Conservation (phyloP, 2,113 vertebrate genomes). For the Pseudorectes ferrugineus region DNA sequence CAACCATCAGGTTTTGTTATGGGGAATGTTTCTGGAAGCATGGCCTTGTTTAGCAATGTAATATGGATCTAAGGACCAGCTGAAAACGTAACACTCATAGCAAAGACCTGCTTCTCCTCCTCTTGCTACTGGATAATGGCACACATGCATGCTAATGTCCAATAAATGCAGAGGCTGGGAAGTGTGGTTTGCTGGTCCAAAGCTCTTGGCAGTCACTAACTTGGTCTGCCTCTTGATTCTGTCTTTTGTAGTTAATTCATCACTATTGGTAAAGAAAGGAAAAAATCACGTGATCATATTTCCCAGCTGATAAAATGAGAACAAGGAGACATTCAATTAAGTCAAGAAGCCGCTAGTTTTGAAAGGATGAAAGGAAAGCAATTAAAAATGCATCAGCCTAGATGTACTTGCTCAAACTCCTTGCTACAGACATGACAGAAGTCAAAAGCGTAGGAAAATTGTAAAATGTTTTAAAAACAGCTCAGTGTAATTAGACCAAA, state of each 20-base stretch:
- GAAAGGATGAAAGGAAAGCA: neutral
- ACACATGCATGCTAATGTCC: rapidly evolving
- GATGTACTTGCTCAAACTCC: neutral
- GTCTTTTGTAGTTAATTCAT: neutral
- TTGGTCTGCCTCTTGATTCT: neutral
- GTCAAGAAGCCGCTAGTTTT: neutral
- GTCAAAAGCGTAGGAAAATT: neutral
- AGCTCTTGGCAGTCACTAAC: neutral
- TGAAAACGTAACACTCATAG: neutral
- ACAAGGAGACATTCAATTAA: neutral
- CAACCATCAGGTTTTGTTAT: neutral
- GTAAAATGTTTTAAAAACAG: neutral
- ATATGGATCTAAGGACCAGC: neutral
- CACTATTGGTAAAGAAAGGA: neutral
- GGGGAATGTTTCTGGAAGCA: neutral
- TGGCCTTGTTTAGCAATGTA: neutral
- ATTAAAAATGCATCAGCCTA: neutral
- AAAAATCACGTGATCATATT: neutral
- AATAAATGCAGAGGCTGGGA: neutral
- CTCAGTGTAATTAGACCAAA: neutral
- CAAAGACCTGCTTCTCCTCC: neutral
- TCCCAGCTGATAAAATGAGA: neutral
- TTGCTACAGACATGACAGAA: neutral
- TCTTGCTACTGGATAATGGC: neutral
- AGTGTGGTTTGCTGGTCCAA: neutral